A percentile compares a stretch with the other conserved stretches of the same genome.
Evolutionary conservation across 1,140 invertebrate genomes (phyloP).

Genomic region (Metopolophium dirhodum): DNA sequence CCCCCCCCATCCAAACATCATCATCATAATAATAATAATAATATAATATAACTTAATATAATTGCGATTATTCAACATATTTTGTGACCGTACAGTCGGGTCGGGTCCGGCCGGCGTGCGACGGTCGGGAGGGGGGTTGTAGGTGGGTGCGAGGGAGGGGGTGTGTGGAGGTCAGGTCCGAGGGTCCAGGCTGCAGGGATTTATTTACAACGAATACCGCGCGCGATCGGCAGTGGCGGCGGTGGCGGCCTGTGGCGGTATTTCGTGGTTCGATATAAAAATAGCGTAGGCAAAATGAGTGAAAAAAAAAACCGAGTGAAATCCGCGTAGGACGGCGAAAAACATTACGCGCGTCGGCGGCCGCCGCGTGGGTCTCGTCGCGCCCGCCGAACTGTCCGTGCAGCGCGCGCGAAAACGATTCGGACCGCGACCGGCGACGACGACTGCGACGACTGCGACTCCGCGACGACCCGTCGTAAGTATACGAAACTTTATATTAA

Average conservation of each 20-base stretch:
- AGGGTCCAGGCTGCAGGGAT: slow-evolving; percentile 15
- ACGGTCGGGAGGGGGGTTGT: background rate
- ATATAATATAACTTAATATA: background rate
- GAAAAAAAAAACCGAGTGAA: background rate
- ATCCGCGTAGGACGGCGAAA: slow-evolving; percentile 32
- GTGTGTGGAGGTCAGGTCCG: background rate
- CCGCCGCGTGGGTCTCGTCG: slow-evolving; percentile 36
- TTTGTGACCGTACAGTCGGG: background rate
- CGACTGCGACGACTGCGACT: no score
- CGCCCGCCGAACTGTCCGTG: background rate
- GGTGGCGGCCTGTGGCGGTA: background rate
- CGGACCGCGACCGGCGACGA: background rate
- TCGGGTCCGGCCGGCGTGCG: no score
- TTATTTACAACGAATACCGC: slow-evolving; percentile 33
- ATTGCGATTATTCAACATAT: background rate
- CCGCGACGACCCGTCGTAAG: background rate
- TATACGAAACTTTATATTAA: background rate
- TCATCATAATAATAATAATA: background rate
- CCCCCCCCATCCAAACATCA: no score
- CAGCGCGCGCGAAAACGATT: background rate
- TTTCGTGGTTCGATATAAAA: slow-evolving; percentile 45
- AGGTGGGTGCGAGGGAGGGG: background rate
- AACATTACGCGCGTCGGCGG: slow-evolving; percentile 1
- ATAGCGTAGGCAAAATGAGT: slow-evolving; percentile 16
- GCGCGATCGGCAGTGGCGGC: background rate